A percentile compares a stretch with the other conserved stretches of the same genome.
phyloP scores from a whole-genome alignment of 2,113 vertebrate species.

The Vombatus ursinus region DNA sequence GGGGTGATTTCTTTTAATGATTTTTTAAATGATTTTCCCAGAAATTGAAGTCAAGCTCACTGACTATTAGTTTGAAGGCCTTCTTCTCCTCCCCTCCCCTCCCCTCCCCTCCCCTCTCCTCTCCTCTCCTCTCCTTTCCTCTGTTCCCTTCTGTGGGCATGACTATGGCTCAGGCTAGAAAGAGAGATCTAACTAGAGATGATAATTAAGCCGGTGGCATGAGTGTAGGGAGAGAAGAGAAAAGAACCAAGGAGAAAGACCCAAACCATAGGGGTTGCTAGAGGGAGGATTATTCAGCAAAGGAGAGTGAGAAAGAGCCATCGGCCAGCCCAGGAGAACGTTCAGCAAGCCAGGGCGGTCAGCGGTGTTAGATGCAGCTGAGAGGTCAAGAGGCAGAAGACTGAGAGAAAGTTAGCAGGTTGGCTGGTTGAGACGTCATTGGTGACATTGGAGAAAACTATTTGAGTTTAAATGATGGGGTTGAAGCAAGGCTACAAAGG shows the following conservation, averaged over 20 bases:
- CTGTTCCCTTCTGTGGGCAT: too few relatives aligned
- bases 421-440: not conserved
- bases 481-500: not conserved
- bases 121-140: too few relatives aligned
- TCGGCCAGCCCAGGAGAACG: too few relatives aligned
- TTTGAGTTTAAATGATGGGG: too few relatives aligned
- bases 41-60: not conserved
- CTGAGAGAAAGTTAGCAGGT: not conserved
- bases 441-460: not conserved
- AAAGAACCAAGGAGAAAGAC: not conserved
- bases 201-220: not conserved
- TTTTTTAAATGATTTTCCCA: not conserved
- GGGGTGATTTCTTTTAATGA: not conserved
- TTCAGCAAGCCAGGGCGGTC: not conserved
- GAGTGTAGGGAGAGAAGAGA: not conserved
- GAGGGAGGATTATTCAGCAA: not conserved
- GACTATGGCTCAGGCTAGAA: not conserved
- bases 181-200: not conserved
- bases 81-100: too few relatives aligned
- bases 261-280: not conserved
- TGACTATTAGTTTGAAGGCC: not conserved
- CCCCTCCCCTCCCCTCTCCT: too few relatives aligned
- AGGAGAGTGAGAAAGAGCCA: not conserved
- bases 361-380: rapidly evolving
- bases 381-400: not conserved